Base-by-base conservation (phyloP, 2,888 invertebrate species). In the Seladonia tumulorum region DNA sequence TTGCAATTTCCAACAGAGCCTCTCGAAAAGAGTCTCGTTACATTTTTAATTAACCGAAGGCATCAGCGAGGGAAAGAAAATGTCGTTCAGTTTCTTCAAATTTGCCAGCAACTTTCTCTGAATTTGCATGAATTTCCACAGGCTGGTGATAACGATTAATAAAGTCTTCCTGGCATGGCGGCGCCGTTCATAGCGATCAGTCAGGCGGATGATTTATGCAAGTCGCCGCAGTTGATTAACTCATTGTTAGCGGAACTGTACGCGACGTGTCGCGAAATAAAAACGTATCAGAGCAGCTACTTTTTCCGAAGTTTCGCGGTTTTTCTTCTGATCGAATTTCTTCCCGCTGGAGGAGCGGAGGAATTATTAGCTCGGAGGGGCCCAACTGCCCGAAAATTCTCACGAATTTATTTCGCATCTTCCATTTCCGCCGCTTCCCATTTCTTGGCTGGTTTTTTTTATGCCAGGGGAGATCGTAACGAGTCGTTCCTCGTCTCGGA, bases 241-340 rank as follows among this genome's bases (percentile, higher is more conserved):
- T 63, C 18, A 63, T 25, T 60, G 60, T 60, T 60, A 14, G 90
- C 88, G 91, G 89, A 92, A 90, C 89, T 89, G 74, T 77, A 76
- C 42, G 70, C 72, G 79, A 80, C 57, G 81, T 84, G 82, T 81
- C 83, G 85, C 88, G 82, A 82, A 90, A 90, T 79, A 85, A 81
- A 89, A 77, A 63, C 75, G 60, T 70, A 66, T 18, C 35, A 35
- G 63, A 66, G 16, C 14, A 16, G 25, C 5, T 71, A 57, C n/a
- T 12, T 72, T 66, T 70, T 4, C 29, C 5, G 29, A 1, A 63
- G 25, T 25, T 63, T 25, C 16, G 49, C 49, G 49, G 8, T 35
- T 49, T 49, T 49, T 49, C 49, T 49, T 49, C 49, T 49, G 18
- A 49, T 49, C 49, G 47, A 47, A 47, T 47, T 47, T 47, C 16